Percentiles rank a stretch among this genome's conserved stretches.
These are phyloP conservation scores for Sula dactylatra DNA, from an alignment of 2,113 vertebrate species.

Conservation along the genomic window DNA sequence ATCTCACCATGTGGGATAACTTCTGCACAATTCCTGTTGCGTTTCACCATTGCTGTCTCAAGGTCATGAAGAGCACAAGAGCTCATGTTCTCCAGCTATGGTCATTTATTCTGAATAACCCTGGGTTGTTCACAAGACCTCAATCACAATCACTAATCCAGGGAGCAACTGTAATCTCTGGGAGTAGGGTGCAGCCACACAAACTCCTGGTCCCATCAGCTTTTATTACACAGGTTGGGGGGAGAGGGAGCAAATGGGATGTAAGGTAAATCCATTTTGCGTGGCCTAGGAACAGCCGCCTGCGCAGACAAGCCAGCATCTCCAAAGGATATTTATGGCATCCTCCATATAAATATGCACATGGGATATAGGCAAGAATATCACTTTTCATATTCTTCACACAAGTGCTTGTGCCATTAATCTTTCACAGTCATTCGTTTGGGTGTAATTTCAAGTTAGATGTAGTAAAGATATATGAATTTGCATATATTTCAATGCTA, in stretches of 20 bases:
- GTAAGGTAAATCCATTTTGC: background rate
- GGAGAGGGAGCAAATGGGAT: fast-evolving
- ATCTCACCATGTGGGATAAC: background rate
- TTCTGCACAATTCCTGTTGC: background rate
- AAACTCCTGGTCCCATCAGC: fast-evolving
- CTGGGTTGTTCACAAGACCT: background rate
- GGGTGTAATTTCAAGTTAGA: background rate
- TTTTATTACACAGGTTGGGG: fast-evolving
- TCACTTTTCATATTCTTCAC: background rate
- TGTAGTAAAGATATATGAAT: background rate
- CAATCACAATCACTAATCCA: too few species aligned
- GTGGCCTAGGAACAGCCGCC: background rate
- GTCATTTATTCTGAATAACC: too few species aligned
- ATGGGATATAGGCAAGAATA: background rate
- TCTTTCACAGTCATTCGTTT: background rate
- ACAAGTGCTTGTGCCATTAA: background rate
- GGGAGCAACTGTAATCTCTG: background rate
- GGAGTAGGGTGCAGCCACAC: background rate
- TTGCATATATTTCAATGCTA: background rate
- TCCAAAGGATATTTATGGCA: background rate
- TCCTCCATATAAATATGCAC: background rate
- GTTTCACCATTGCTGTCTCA: background rate
- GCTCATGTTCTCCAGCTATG: too few species aligned
- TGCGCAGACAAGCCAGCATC: background rate
- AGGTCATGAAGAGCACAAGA: background rate